Evolutionary conservation across 2,888 invertebrate species (phyloP).

Genomic region (Heliconius ismenius): DNA sequence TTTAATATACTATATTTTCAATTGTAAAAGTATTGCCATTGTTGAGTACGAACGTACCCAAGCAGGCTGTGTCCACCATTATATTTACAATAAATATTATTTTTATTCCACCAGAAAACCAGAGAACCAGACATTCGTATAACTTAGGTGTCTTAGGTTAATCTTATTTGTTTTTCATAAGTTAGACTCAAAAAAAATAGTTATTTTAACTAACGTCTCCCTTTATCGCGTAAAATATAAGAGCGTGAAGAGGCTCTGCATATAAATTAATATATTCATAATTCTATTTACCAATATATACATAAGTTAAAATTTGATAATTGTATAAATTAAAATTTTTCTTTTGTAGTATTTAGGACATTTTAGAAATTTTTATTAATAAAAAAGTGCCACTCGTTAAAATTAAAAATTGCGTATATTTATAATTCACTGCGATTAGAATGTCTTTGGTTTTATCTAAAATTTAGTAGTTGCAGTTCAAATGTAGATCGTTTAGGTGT

Average conservation of each 20-base stretch:
- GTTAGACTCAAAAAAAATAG: background rate
- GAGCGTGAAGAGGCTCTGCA: background rate
- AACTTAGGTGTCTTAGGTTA: background rate
- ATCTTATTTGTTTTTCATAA: background rate
- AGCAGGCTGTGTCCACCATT: background rate
- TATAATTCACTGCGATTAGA: constrained; percentile 14
- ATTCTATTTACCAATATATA: background rate
- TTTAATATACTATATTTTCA: background rate
- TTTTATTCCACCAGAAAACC: background rate
- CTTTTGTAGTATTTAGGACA: constrained; percentile 10
- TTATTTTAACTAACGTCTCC: background rate
- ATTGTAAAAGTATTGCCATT: background rate
- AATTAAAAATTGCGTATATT: constrained; percentile 20
- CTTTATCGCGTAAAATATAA: background rate
- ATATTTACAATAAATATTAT: background rate
- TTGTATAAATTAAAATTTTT: background rate
- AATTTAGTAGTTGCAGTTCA: constrained; percentile 15
- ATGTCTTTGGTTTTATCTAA: background rate
- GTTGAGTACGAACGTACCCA: background rate
- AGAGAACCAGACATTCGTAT: background rate
- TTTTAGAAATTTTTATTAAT: constrained; percentile 30
- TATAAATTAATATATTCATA: background rate
- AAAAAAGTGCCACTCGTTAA: constrained; percentile 28
- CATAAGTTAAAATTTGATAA: constrained; percentile 7
- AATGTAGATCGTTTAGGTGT: constrained; percentile 21